Conservation (phyloP, 2,888 invertebrate species). For the Holacanthella duospinosa region DNA sequence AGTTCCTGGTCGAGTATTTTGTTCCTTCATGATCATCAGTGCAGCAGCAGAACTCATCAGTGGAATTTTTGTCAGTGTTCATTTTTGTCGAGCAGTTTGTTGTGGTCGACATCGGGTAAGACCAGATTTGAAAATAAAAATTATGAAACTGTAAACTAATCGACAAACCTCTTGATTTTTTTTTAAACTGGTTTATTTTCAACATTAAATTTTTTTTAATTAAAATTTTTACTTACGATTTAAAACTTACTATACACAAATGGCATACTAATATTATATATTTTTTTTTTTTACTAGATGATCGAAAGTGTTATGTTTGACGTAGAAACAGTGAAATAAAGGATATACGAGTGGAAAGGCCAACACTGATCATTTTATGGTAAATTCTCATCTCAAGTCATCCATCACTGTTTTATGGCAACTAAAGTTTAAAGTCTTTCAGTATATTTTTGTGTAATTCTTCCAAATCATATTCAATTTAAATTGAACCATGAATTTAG, state of each 20-base stretch:
- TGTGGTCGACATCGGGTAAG: conserved; percentile 15
- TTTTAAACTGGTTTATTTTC: too few relatives aligned
- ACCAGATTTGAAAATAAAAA: too few relatives aligned
- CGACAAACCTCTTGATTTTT: too few relatives aligned
- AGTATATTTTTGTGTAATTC: too few relatives aligned
- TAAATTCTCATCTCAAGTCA: too few relatives aligned
- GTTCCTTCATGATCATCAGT: conserved; percentile 3
- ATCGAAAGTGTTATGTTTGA: conserved; percentile 18
- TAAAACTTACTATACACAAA: neutral
- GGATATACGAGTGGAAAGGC: neutral
- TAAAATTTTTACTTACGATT: neutral
- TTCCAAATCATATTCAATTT: too few relatives aligned
- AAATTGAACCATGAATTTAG: too few relatives aligned
- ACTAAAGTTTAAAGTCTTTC: too few relatives aligned
- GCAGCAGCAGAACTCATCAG: neutral
- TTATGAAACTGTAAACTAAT: neutral
- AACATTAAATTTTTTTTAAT: too few relatives aligned
- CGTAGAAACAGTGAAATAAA: conserved; percentile 12
- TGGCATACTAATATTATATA: too few relatives aligned
- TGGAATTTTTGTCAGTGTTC: conserved; percentile 13
- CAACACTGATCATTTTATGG: neutral
- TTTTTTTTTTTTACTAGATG: conserved; percentile 11
- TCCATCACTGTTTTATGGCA: too few relatives aligned
- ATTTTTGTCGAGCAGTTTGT: conserved; percentile 17
- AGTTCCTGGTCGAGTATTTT: conserved; percentile 10